A percentile compares a stretch with the other conserved stretches of the same genome.
Evolutionary conservation across 1,140 invertebrate species (phyloP).

Genomic region (Zaprionus camerounensis): DNA sequence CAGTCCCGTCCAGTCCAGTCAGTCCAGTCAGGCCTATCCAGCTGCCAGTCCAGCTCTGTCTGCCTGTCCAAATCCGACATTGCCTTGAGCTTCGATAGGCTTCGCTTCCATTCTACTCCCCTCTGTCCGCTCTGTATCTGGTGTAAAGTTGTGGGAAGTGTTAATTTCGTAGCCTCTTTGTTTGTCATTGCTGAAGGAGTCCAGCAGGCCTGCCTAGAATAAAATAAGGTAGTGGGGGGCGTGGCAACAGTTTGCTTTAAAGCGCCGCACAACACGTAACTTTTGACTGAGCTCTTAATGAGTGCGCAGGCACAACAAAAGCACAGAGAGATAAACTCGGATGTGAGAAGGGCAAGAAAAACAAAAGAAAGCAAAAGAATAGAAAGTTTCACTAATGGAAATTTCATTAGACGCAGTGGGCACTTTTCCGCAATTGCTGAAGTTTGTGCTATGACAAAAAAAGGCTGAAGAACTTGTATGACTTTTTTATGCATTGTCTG

Average conservation of each 20-base stretch:
- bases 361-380: slow-evolving; percentile 33
- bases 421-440: slow-evolving; percentile 2
- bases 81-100: slow-evolving; percentile 74
- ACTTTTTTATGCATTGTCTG: neutral
- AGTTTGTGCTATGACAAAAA: slow-evolving; percentile 1
- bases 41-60: slow-evolving; percentile 30
- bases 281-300: slow-evolving; percentile 67
- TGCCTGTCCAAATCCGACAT: slow-evolving; percentile 41
- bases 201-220: neutral
- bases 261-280: slow-evolving; percentile 41
- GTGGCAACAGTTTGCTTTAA: slow-evolving; percentile 35
- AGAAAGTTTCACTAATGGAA: slow-evolving; percentile 27
- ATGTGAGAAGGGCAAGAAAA: slow-evolving; percentile 5
- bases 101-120: neutral
- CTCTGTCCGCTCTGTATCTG: neutral
- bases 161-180: slow-evolving; percentile 77
- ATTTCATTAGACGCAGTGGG: slow-evolving; percentile 33
- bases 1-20: slow-evolving; percentile 37
- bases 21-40: slow-evolving; percentile 32
- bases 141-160: slow-evolving; percentile 66
- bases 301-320: slow-evolving; percentile 17
- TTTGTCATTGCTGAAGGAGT: slow-evolving; percentile 54
- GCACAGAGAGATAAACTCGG: neutral
- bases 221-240: neutral
- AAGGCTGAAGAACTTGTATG: neutral